A percentile compares a stretch with the other conserved stretches of the same genome.
Evolutionary conservation across 2,888 invertebrate genomes (phyloP).

Genomic region (Euplexia lucipara): DNA sequence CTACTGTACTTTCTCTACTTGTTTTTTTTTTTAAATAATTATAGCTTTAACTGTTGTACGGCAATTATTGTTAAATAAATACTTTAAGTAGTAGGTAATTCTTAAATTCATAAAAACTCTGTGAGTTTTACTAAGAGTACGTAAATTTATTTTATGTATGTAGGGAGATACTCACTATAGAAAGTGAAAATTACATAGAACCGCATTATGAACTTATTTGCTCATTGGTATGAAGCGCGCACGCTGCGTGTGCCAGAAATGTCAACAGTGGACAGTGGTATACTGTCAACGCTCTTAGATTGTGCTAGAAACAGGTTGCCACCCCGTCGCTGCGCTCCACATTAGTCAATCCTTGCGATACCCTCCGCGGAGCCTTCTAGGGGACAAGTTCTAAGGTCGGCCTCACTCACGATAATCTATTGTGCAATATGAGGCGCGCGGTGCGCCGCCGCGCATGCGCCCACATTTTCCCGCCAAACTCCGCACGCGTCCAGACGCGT

Average conservation of each 20-base stretch:
- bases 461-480: conserved; percentile 87
- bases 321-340: conserved; percentile 36
- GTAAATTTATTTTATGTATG: conserved; percentile 5
- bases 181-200: conserved; percentile 13
- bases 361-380: conserved; percentile 60
- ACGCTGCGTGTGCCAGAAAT: conserved; percentile 16
- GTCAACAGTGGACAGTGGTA: conserved; percentile 1
- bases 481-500: conserved; percentile 79
- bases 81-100: not conserved
- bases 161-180: too few relatives aligned
- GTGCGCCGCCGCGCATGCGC: conserved; percentile 81
- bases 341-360: conserved; percentile 50
- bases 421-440: conserved; percentile 85
- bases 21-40: not conserved
- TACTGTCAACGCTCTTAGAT: conserved; percentile 32
- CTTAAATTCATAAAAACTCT: not conserved
- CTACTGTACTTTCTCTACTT: not conserved
- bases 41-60: too few relatives aligned
- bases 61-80: too few relatives aligned
- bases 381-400: conserved; percentile 74
- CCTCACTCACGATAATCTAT: conserved; percentile 73
- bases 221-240: conserved; percentile 18
- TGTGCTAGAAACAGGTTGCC: conserved; percentile 46
- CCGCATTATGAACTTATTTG: conserved; percentile 17
- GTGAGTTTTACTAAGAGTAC: not conserved